Conservation (phyloP, 2,113 vertebrate species). For the Thalassoma bifasciatum region DNA sequence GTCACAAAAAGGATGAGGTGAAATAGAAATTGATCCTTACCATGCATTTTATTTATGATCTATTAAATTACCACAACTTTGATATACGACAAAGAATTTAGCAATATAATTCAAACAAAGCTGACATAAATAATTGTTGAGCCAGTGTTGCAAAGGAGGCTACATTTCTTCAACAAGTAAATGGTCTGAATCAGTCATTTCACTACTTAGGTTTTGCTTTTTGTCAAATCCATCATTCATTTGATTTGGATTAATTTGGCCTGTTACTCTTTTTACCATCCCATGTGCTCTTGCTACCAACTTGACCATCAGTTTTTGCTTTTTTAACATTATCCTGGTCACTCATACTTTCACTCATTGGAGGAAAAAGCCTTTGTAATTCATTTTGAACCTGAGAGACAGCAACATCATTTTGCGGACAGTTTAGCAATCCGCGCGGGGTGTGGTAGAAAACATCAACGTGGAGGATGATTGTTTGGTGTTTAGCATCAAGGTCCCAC, state of each 20-base stretch:
- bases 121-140: background rate
- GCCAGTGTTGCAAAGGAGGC: background rate
- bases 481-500: accelerated
- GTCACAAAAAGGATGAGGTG: too few species aligned
- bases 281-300: too few species aligned
- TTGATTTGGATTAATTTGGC: too few species aligned
- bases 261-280: too few species aligned
- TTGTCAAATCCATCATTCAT: too few species aligned
- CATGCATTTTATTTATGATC: too few species aligned
- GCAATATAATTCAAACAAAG: background rate
- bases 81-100: too few species aligned
- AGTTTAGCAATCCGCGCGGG: slow-evolving; percentile 31
- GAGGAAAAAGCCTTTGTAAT: background rate
- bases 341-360: too few species aligned
- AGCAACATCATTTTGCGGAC: background rate
- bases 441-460: slow-evolving; percentile 64
- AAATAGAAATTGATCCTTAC: too few species aligned
- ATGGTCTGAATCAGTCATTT: background rate
- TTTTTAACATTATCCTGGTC: too few species aligned
- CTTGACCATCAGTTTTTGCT: accelerated
- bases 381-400: accelerated
- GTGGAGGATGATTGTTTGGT: accelerated
- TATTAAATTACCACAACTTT: too few species aligned
- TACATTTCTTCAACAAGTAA: background rate
- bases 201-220: background rate